Evolutionary conservation across 2,888 invertebrate species (phyloP).

Genomic region (Chydorus sphaericus): DNA sequence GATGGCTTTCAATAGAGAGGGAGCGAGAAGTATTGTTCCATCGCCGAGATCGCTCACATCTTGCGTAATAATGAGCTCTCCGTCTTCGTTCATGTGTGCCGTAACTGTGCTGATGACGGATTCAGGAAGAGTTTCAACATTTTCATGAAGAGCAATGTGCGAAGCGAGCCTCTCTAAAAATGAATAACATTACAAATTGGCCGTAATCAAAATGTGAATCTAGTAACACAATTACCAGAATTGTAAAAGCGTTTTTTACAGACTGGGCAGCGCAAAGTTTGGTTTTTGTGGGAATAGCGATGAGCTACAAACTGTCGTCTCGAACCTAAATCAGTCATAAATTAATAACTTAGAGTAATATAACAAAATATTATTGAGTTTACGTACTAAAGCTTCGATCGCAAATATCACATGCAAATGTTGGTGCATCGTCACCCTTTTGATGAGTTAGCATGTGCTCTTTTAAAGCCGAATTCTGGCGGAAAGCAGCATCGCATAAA

Average conservation of each 20-base stretch:
- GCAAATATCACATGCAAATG: background rate
- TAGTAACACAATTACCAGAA: too few species aligned
- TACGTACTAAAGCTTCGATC: background rate
- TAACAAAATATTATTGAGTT: background rate
- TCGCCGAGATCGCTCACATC: background rate
- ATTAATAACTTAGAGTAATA: too few species aligned
- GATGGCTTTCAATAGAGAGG: background rate
- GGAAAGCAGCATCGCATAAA: background rate
- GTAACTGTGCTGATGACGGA: background rate
- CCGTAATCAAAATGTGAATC: too few species aligned
- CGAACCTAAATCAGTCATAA: too few species aligned
- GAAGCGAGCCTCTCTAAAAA: background rate
- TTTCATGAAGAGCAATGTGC: background rate
- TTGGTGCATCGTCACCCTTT: background rate
- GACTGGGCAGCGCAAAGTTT: background rate
- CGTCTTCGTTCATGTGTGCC: background rate
- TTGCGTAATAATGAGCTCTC: background rate
- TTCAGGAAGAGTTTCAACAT: background rate
- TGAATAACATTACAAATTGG: too few species aligned
- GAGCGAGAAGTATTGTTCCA: background rate
- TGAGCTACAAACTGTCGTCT: conserved; percentile 2
- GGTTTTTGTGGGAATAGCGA: conserved; percentile 1
- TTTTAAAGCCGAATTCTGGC: conserved; percentile 10
- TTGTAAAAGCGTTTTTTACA: conserved; percentile 10
- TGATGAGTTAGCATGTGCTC: conserved; percentile 3